These are phyloP conservation scores for Podotricha telesiphe DNA, from an alignment of 2,888 invertebrate genomes.

Conservation along the genomic window DNA sequence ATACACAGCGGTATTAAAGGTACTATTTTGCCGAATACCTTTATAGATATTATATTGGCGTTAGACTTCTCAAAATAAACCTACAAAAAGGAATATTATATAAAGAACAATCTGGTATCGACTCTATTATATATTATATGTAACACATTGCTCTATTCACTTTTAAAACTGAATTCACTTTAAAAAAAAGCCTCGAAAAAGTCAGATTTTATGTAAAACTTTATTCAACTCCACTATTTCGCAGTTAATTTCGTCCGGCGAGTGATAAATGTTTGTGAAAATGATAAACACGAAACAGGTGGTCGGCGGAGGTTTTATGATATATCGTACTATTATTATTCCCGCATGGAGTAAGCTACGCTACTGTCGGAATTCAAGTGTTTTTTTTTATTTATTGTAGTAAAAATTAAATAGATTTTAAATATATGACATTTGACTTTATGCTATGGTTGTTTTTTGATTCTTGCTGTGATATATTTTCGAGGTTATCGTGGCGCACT, in stretches of 20 bases:
- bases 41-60: too few species aligned
- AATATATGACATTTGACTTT: neutral
- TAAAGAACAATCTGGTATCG: too few species aligned
- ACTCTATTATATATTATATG: too few species aligned
- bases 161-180: too few species aligned
- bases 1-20: too few species aligned
- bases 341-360: neutral
- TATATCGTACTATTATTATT: neutral
- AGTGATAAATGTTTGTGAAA: slow-evolving; percentile 13
- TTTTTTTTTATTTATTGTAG: neutral
- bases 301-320: slow-evolving; percentile 14
- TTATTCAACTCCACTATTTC: slow-evolving; percentile 3
- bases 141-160: too few species aligned
- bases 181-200: neutral
- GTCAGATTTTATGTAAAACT: neutral
- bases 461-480: too few species aligned
- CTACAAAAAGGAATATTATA: too few species aligned
- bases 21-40: too few species aligned
- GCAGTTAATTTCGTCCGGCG: slow-evolving; percentile 4
- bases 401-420: neutral
- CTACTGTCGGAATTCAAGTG: neutral
- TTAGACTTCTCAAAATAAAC: too few species aligned
- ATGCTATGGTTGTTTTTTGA: neutral
- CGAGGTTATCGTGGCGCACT: too few species aligned
- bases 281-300: slow-evolving; percentile 22